A percentile compares a stretch with the other conserved stretches of the same genome.
phyloP scores from a whole-genome alignment of 2,797 vertebrate species.

The Falco concolor region DNA sequence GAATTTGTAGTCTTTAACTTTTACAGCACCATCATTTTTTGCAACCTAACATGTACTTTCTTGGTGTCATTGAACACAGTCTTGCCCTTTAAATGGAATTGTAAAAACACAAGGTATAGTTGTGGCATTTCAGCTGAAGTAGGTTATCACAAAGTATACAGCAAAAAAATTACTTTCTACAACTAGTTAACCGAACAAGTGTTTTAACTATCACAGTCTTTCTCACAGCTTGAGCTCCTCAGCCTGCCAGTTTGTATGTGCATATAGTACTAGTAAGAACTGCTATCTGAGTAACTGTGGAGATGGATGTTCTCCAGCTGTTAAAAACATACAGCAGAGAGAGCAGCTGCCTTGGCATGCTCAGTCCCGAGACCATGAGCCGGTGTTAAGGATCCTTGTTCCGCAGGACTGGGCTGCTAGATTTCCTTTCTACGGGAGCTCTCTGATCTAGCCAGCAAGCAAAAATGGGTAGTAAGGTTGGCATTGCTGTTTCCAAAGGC shows the following conservation, averaged over 20 bases:
- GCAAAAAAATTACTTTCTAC: neutral
- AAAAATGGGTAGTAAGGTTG: neutral
- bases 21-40: neutral
- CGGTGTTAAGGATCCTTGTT: neutral
- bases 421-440: neutral
- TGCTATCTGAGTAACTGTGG: neutral
- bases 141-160: neutral
- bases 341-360: neutral
- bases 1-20: neutral
- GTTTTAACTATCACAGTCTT: neutral
- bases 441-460: neutral
- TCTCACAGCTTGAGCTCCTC: neutral
- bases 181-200: neutral
- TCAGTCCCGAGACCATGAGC: neutral
- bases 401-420: accelerated
- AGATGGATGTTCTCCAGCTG: neutral
- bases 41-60: neutral
- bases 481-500: neutral
- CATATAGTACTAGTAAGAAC: neutral
- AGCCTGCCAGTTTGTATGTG: neutral
- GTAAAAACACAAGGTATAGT: neutral
- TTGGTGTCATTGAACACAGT: neutral
- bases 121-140: neutral
- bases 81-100: neutral
- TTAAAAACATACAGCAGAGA: neutral